A percentile compares a stretch with the other conserved stretches of the same genome.
phyloP scores from a whole-genome alignment of 2,797 vertebrate species.

The Anolis apletophallus region DNA sequence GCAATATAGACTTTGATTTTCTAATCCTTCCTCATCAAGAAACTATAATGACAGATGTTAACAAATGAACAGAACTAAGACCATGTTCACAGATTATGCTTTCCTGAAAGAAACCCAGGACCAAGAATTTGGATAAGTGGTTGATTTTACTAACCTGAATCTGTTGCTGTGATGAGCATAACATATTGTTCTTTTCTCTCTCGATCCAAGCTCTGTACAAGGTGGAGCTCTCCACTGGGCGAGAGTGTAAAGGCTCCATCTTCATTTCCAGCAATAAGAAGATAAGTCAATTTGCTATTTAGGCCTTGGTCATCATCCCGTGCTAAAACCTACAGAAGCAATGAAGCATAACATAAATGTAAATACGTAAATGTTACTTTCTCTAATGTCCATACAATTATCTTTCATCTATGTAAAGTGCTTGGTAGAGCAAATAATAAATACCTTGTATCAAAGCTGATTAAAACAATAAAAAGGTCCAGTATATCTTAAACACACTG shows the following conservation, averaged over 20 bases:
- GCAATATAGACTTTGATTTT: too few species aligned
- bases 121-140: too few species aligned
- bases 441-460: slow-evolving; percentile 3
- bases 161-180: slow-evolving; percentile 89
- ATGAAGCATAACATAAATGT: not conserved
- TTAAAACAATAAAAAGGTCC: not conserved
- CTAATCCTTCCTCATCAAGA: not conserved
- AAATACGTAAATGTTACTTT: not conserved
- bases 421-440: not conserved
- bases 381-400: not conserved
- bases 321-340: slow-evolving; percentile 86
- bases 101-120: not conserved
- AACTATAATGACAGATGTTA: too few species aligned
- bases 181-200: slow-evolving; percentile 85
- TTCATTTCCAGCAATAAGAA: slow-evolving; percentile 86
- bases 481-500: not conserved
- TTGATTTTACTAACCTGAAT: slow-evolving; percentile 83
- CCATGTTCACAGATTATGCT: too few species aligned
- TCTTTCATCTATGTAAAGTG: not conserved
- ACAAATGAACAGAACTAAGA: not conserved
- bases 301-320: slow-evolving; percentile 91
- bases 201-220: slow-evolving; percentile 89
- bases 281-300: slow-evolving; percentile 90
- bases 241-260: slow-evolving; percentile 89
- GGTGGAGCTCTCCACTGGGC: slow-evolving; percentile 85